Conservation (phyloP, 2,797 vertebrate genomes). For the Girardinus metallicus region DNA sequence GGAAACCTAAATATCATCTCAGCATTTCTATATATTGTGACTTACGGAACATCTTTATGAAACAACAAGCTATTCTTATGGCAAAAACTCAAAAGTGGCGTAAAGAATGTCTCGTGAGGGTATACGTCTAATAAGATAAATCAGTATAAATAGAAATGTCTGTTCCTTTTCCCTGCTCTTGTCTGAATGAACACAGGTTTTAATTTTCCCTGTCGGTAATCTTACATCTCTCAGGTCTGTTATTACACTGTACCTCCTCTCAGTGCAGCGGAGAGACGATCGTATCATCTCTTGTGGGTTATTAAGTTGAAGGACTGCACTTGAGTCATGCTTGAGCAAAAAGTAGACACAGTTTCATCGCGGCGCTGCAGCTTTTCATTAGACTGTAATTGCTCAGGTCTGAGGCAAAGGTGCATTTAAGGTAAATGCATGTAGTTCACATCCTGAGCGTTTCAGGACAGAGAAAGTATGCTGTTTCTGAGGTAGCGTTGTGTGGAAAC, state of each 20-base stretch:
- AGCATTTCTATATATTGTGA: conserved; percentile 1
- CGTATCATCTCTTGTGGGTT: conserved; percentile 32
- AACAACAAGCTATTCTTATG: background rate
- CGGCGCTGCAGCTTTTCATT: conserved; percentile 45
- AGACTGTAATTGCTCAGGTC: conserved; percentile 35
- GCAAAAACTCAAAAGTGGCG: background rate
- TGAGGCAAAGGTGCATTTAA: conserved; percentile 24
- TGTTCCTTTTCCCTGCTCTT: conserved; percentile 16
- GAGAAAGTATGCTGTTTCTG: conserved; percentile 14
- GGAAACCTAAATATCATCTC: background rate
- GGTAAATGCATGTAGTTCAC: conserved; percentile 23
- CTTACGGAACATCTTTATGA: background rate
- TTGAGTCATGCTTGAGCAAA: conserved; percentile 30
- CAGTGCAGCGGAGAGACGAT: conserved; percentile 36
- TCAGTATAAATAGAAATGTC: conserved; percentile 30
- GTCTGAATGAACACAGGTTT: conserved; percentile 28
- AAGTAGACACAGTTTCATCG: conserved; percentile 32
- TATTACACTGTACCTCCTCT: conserved; percentile 17
- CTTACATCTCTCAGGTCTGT: conserved; percentile 33
- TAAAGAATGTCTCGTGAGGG: background rate
- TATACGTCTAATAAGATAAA: background rate
- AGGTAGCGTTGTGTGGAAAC: conserved; percentile 30
- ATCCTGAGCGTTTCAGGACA: conserved; percentile 23
- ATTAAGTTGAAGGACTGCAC: conserved; percentile 40
- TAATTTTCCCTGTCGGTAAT: conserved; percentile 24